Evolutionary conservation across 2,113 vertebrate species (phyloP).

Genomic region (Megaceryle torquata): DNA sequence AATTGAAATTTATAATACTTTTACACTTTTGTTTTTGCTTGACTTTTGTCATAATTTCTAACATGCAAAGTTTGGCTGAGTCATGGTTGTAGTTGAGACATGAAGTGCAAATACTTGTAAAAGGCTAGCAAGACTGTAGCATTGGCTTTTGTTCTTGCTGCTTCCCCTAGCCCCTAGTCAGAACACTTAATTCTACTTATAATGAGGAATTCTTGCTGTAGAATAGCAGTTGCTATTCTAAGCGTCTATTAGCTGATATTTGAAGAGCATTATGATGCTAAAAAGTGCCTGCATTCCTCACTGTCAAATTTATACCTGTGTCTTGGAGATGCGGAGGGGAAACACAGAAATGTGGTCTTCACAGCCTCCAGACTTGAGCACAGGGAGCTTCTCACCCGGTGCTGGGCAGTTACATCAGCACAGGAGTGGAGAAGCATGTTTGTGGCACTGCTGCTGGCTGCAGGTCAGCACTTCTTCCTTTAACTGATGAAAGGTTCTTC

Average conservation of each 20-base stretch:
- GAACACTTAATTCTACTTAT: neutral
- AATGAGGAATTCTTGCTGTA: neutral
- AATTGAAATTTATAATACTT: neutral
- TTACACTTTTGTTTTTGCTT: neutral
- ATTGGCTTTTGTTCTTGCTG: neutral
- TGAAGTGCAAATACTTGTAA: neutral
- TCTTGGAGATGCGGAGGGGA: neutral
- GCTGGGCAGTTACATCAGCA: neutral
- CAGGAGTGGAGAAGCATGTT: neutral
- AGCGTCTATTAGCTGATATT: neutral
- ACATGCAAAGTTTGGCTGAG: neutral
- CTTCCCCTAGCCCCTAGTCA: neutral
- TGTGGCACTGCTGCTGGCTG: neutral
- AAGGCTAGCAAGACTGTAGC: neutral
- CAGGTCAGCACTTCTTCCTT: neutral
- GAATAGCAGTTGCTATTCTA: neutral
- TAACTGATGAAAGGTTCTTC: neutral
- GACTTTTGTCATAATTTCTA: too few relatives aligned
- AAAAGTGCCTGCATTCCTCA: neutral
- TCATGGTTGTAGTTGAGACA: neutral
- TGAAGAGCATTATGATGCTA: neutral
- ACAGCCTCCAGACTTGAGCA: fast-evolving
- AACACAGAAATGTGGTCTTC: neutral
- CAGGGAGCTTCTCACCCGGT: neutral
- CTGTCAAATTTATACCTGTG: neutral